These are phyloP conservation scores for Folsomia candida DNA, from an alignment of 2,888 invertebrate genomes.

Conservation along the genomic window DNA sequence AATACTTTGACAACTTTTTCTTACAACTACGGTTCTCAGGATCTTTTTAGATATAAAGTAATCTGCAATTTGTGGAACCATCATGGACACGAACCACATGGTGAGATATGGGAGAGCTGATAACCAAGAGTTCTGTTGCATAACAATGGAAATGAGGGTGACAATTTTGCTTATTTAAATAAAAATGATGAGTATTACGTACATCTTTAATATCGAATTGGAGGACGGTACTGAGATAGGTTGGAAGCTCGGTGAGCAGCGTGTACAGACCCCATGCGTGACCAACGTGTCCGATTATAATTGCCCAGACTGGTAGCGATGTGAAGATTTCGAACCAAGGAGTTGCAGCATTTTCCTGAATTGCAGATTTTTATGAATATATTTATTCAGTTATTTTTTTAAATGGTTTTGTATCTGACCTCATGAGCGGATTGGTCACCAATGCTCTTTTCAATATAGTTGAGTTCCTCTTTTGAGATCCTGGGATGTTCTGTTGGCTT, in stretches of 20 bases:
- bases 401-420: too few relatives aligned
- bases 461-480: constrained; percentile 55
- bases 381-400: too few relatives aligned
- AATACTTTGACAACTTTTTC: constrained; percentile 31
- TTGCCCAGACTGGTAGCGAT: constrained; percentile 57
- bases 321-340: constrained; percentile 57
- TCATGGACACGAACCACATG: constrained; percentile 50
- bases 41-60: constrained; percentile 27
- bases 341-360: constrained; percentile 50
- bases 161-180: too few relatives aligned
- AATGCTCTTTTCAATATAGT: constrained; percentile 46
- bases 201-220: constrained; percentile 55
- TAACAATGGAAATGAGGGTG: too few relatives aligned
- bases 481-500: constrained; percentile 53
- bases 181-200: too few relatives aligned
- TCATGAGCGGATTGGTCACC: constrained; percentile 25
- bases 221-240: constrained; percentile 56
- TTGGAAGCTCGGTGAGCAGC: constrained; percentile 54
- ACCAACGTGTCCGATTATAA: constrained; percentile 51
- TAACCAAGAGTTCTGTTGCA: constrained; percentile 53
- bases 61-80: constrained; percentile 39
- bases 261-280: constrained; percentile 54
- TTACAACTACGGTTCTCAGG: constrained; percentile 28
- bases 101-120: constrained; percentile 52
- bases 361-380: too few relatives aligned